These are phyloP conservation scores for Plagodis pulveraria DNA, from an alignment of 2,888 invertebrate genomes.

Conservation along the genomic window DNA sequence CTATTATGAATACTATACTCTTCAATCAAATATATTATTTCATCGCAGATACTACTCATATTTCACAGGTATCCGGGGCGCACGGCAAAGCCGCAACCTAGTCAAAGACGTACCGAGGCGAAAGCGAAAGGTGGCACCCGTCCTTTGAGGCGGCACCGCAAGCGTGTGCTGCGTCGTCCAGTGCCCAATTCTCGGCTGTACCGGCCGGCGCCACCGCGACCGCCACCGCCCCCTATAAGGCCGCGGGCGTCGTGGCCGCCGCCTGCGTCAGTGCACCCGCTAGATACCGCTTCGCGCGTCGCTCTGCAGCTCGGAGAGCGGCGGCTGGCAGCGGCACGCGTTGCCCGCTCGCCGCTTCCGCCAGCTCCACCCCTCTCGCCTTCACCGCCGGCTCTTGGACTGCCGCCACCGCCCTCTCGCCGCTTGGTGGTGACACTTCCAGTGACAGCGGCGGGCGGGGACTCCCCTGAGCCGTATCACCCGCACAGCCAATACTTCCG, in stretches of 20 bases:
- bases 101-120: conserved; percentile 17
- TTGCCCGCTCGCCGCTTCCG: conserved; percentile 30
- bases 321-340: conserved; percentile 28
- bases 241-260: conserved; percentile 50
- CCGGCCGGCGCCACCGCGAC: conserved; percentile 56
- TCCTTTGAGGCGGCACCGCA: conserved; percentile 33
- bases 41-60: no score
- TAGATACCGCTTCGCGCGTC: conserved; percentile 48
- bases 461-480: conserved; percentile 26
- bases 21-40: no score
- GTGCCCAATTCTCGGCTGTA: conserved; percentile 71
- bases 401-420: not conserved
- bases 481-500: conserved; percentile 38
- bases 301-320: conserved; percentile 45
- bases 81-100: conserved; percentile 11
- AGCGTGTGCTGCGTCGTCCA: conserved; percentile 48
- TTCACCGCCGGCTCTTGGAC: not conserved
- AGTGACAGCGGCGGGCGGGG: conserved; percentile 22
- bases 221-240: conserved; percentile 43
- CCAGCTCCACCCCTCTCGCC: not conserved
- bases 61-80: conserved; percentile 56
- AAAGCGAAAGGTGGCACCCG: conserved; percentile 32
- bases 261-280: conserved; percentile 43
- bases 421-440: conserved; percentile 47
- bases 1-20: no score